phyloP scores from a whole-genome alignment of 2,797 vertebrate species.

The Sciaenops ocellatus region DNA sequence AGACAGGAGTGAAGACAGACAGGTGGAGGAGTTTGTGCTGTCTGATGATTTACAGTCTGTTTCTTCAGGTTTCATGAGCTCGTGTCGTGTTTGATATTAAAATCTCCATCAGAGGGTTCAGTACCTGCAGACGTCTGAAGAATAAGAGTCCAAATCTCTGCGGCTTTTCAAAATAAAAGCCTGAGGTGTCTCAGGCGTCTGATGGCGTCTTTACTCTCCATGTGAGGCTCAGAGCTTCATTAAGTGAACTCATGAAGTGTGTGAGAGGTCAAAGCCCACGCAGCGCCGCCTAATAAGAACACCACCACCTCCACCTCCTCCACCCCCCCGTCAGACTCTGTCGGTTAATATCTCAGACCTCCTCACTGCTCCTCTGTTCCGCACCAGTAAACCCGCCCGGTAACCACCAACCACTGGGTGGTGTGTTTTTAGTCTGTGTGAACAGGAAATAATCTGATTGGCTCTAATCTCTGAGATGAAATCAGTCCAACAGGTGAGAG shows the following conservation, averaged over 20 bases:
- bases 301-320: conserved; percentile 31
- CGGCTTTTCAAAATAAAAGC: conserved; percentile 1
- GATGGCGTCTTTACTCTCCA: neutral
- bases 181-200: neutral
- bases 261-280: conserved; percentile 78
- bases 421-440: conserved; percentile 7
- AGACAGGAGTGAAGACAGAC: neutral
- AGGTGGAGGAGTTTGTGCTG: too few relatives aligned
- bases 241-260: conserved; percentile 76
- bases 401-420: conserved; percentile 52
- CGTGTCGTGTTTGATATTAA: neutral
- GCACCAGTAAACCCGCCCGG: conserved; percentile 67
- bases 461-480: neutral
- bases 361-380: conserved; percentile 73
- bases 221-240: conserved; percentile 50
- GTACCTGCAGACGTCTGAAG: too few relatives aligned
- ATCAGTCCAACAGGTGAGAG: too few relatives aligned
- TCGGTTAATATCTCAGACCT: conserved; percentile 72
- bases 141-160: too few relatives aligned
- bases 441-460: conserved; percentile 1
- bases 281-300: conserved; percentile 73
- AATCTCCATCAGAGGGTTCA: too few relatives aligned
- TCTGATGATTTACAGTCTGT: too few relatives aligned
- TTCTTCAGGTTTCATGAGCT: neutral
- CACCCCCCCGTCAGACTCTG: conserved; percentile 60